Evolutionary conservation across 2,888 invertebrate genomes (phyloP).

Genomic region (Dryobotodes eremita): DNA sequence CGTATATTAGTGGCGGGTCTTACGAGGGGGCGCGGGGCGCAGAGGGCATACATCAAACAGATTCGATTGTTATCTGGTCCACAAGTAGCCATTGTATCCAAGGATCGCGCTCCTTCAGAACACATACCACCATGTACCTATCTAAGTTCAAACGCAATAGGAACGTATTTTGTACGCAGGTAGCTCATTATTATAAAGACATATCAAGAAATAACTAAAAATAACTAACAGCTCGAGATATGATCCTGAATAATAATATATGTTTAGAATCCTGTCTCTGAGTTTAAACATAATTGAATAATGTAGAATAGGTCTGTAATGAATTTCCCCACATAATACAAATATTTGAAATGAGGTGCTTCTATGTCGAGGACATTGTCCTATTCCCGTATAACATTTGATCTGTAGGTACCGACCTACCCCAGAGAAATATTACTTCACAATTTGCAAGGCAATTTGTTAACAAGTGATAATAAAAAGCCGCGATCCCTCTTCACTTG

Average conservation of each 20-base stretch:
- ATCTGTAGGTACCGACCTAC: background rate
- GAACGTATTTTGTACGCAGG: background rate
- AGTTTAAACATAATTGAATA: background rate
- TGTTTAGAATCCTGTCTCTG: background rate
- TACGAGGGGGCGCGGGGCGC: background rate
- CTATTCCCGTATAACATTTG: background rate
- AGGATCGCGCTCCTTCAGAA: background rate
- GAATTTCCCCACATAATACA: background rate
- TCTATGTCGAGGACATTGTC: background rate
- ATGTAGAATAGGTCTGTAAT: background rate
- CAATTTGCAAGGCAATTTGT: constrained; percentile 36
- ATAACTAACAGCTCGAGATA: background rate
- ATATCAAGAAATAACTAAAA: background rate
- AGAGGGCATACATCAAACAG: constrained; percentile 24
- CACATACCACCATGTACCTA: background rate
- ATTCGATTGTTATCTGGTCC: constrained; percentile 32
- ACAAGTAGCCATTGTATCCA: background rate
- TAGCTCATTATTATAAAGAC: background rate
- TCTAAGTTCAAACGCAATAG: background rate
- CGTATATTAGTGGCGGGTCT: background rate
- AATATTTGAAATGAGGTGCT: background rate
- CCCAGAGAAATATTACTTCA: constrained; percentile 3
- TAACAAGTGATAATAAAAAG: constrained; percentile 43
- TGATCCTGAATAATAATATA: background rate
- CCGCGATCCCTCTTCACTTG: constrained; percentile 10